Evolutionary conservation across 2,888 invertebrate genomes (phyloP), one percentile per base, ranked within the genome.

Genomic region (Notodonta dromedarius): DNA sequence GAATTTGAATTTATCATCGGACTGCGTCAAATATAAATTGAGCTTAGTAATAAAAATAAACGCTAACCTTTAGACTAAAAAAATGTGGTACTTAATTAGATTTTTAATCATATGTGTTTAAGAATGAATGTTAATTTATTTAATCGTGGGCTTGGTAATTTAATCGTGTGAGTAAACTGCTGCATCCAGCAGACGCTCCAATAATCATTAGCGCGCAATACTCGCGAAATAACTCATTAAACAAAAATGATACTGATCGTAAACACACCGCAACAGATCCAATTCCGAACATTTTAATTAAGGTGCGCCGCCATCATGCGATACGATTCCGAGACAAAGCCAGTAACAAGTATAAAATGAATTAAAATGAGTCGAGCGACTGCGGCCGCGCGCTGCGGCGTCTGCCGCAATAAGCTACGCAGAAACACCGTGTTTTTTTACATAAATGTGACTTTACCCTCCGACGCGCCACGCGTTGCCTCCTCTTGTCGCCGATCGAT

Each of bases 211-310:
- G 71, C 67, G 76, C 75, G 79, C 76, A 73, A 77, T 66, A 68
- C 74, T 73, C 69, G 74, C 81, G 83, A 84, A 87, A 86, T 87
- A 89, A 84, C 81, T 90, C 91, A 90, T 91, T 91, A 90, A 87
- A 86, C 85, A 84, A 90, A 90, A 90, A 85, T 89, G 91, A 92
- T 92, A 88, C 78, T 73, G 76, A 91, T 92, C 92, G 86, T 84
- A 80, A 83, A 83, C 77, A 76, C 71, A 78, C 78, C 82, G 79
- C 79, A 78, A 75, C 74, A 78, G 82, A 88, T 88, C 82, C 85
- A 83, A 88, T 89, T 86, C 81, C 71, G 80, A 88, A 92, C 88
- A 83, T 89, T 91, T 91, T 92, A 93, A 93, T 93, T 91, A 91
- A 85, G 83, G 80, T 78, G 77, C 81, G 73, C 72, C 72, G 69